Evolutionary conservation across 2,797 vertebrate genomes (phyloP), one percentile per base, ranked within the genome.

Genomic region (Liasis olivaceus): DNA sequence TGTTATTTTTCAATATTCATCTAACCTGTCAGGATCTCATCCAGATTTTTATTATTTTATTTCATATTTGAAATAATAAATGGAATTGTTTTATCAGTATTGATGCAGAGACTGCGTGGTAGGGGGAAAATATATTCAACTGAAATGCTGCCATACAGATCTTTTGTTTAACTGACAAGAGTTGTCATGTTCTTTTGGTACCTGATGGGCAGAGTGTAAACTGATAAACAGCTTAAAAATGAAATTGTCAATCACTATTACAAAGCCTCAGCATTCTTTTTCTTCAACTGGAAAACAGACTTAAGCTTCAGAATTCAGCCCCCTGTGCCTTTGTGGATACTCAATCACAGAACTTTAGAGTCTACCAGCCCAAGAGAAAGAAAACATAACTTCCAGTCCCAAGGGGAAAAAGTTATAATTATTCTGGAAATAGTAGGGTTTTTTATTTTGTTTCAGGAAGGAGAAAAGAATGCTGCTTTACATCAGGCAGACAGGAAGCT

Each of bases 181-280:
- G 90, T 91, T 97, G 97, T 97, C 97, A 95, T 96, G 95, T 97
- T 97, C 97, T 95, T 59, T 95, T 95, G 97, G 95, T 97, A 97
- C 96, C 96, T 66, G 91, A 95, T 51, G 95, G 87, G 94, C 95
- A 77, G 94, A 97, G 96, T 95, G 89, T 95, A 66, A 94, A 90
- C 95, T 96, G 97, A 96, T 95, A 96, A 97, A 96, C 92, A 96
- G 96, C 96, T 96, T 90, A 56, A 91, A 97, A 97, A 97, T 97
- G 97, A 96, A 96, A 95, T 91, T 98, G 97, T 97, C 98, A 97
- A 94, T 97, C 96, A 96, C 94, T 93, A 97, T 97, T 96, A 97
- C 91, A 96, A 94, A 8, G 62, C 94, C 91, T 92, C 91, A 89
- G 95, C 92, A 28, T 28, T 72, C n/a, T 97, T 95, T 95, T 95